Base-by-base conservation (phyloP, 1,140 invertebrate species). In the Lordiphosa collinella region DNA sequence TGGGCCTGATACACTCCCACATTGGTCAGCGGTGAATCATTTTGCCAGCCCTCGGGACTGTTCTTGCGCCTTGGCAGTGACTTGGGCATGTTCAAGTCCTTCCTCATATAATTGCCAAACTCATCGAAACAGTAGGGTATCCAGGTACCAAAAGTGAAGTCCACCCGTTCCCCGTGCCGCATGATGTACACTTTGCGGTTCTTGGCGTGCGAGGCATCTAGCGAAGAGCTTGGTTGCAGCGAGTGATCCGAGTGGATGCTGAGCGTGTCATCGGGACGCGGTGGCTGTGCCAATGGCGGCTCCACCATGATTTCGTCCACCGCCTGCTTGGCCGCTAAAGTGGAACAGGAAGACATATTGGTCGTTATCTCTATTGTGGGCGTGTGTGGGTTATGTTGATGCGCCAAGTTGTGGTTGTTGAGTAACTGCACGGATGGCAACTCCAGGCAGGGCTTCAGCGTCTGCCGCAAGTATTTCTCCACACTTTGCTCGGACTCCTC, bases 91-190 rank as follows among this genome's bases (percentile, higher is more conserved):
- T 99, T 99, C 11, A 98, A 89, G 88, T 98, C 96, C 79, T 94
- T 94, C 9, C 94, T 91, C 9, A 93, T 89, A 74, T 98, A 98
- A 14, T 89, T 92, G 82, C 94, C 95, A 60, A 93, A 90, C 47
- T 93, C 90, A 90, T 97, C 94, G 87, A 97, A 98, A 80, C 95
- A 96, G 85, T 93, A 94, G 0, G 94, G 93, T 48, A 96, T 94
- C 96, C 96, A 98, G 0, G 86, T 90, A 12, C 96, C 95, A 85
- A 97, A 97, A 0, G 96, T 96, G 73, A 98, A 97, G 90, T 98
- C 96, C 2, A 97, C 93, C 29, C 97, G 90, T 90, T 98, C 96
- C 8, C 86, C 86, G 54, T 88, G 86, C 1, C 97, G 91, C 90
- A 96, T 93, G 14, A 97, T 92, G 80, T 94, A 95, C 12, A 80